phyloP scores from a whole-genome alignment of 92 coral and sea anemone genomes.

The Chrysogorgia sp. region DNA sequence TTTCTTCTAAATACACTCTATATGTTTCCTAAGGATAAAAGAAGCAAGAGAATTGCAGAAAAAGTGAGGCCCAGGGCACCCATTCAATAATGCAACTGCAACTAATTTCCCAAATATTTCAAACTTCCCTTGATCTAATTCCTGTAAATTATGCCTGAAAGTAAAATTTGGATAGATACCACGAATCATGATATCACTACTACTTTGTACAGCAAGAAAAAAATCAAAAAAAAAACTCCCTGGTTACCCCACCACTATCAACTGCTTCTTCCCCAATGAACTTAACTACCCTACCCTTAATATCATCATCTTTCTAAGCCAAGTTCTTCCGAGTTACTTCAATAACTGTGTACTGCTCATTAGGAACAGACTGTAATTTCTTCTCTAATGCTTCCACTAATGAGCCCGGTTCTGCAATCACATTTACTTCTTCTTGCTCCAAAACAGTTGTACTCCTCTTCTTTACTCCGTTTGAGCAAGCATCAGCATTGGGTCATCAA shows the following conservation, averaged over 20 bases:
- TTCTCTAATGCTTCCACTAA: conserved; percentile 49
- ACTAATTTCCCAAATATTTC: conserved; percentile 35
- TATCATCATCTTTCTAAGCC: conserved; percentile 37
- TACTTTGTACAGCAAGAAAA: conserved; percentile 33
- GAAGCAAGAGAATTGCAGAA: conserved; percentile 26
- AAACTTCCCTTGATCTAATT: conserved; percentile 16
- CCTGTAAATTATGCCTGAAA: conserved; percentile 34
- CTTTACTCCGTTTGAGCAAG: conserved; percentile 50
- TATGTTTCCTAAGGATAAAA: conserved; percentile 10
- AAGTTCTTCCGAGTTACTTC: conserved; percentile 57
- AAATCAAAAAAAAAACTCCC: conserved; percentile 46
- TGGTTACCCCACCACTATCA: conserved; percentile 56
- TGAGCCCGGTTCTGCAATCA: conserved; percentile 34
- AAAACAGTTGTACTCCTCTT: conserved; percentile 3
- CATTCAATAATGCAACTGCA: conserved; percentile 39
- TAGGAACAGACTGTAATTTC: conserved; percentile 37
- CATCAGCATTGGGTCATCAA: conserved; percentile 48
- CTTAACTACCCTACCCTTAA: conserved; percentile 47
- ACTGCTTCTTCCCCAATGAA: conserved; percentile 60
- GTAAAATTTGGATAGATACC: conserved; percentile 47
- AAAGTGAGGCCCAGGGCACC: conserved; percentile 49
- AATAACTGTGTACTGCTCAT: conserved; percentile 52
- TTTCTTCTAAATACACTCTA: conserved; percentile 23
- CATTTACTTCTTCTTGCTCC: conserved; percentile 17
- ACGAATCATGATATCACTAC: conserved; percentile 26